Base-by-base conservation (phyloP, 2,113 vertebrate genomes). In the Ammodytes dubius region DNA sequence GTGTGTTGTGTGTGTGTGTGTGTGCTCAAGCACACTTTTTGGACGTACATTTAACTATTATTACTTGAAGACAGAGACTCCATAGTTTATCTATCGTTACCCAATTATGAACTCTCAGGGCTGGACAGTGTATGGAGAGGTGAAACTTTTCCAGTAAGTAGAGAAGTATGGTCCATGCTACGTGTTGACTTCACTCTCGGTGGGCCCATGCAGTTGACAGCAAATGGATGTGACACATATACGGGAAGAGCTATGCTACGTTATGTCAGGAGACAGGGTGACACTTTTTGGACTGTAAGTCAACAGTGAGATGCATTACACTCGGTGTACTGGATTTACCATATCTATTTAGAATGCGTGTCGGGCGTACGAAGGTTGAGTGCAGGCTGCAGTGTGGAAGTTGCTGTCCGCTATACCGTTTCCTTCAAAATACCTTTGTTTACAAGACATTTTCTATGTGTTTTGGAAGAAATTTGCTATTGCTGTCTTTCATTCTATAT, bases 11-110 rank as follows among this genome's bases (percentile, higher is more conserved):
- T 70, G 50, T 49, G 58, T 49, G 56, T 50, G 60, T 70, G 13
- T 35, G 6, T 14, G 45, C 27, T 47, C 19, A 37, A 5, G 47
- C 64, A 37, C 65, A 42, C 27, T 10, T 66, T 78, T 17, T 42
- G 15, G 5, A 71, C 39, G 15, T 86, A 70, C 87, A 71, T 82
- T 88, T 91, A 89, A 81, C 59, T 60, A 37, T 78, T 88, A 84
- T 81, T 69, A 72, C 54, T 60, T 10, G 5, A 77, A 83, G 49
- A 72, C 58, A 3, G 42, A 9, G 68, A 79, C 79, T 91, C 90
- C 86, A 89, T 85, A 83, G 91, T 89, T 93, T 92, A 93, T 90
- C 88, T 92, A 27, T 90, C 86, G 92, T 92, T 91, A 91, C 77
- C 90, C 88, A 91, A 91, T 93, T 90, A 91, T 88, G 88, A 27